phyloP scores from a whole-genome alignment of 2,888 invertebrate genomes.

The Erebia epiphron region DNA sequence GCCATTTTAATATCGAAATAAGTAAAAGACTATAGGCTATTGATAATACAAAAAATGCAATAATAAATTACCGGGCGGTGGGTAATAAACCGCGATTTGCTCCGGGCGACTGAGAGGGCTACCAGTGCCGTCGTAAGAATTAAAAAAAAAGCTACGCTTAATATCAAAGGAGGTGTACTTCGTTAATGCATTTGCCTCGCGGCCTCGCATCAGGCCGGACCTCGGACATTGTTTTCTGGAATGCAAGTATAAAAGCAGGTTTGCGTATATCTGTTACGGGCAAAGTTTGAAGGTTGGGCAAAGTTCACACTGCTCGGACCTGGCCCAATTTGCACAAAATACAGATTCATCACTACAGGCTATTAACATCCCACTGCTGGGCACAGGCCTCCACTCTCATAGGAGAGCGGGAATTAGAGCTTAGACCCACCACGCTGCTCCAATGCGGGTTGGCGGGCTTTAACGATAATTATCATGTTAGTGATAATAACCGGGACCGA shows the following conservation, averaged over 20 bases:
- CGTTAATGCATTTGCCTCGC: slow-evolving; percentile 81
- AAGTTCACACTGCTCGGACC: not conserved
- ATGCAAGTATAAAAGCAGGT: slow-evolving; percentile 63
- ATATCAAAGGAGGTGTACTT: slow-evolving; percentile 81
- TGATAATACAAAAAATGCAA: slow-evolving; percentile 83
- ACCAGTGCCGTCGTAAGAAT: slow-evolving; percentile 68
- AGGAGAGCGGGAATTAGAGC: too few relatives aligned
- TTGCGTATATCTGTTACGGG: slow-evolving; percentile 39
- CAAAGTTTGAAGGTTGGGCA: slow-evolving; percentile 21
- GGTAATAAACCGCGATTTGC: slow-evolving; percentile 81
- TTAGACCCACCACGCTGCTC: too few relatives aligned
- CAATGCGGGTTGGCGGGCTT: too few relatives aligned
- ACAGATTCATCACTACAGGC: too few relatives aligned
- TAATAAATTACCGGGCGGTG: slow-evolving; percentile 79
- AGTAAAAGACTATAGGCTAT: slow-evolving; percentile 74
- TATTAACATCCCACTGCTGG: too few relatives aligned
- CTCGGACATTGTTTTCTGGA: slow-evolving; percentile 80
- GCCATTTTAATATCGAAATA: slow-evolving; percentile 79
- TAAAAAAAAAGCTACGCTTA: slow-evolving; percentile 77
- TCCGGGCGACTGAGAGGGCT: slow-evolving; percentile 76
- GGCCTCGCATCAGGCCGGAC: slow-evolving; percentile 73
- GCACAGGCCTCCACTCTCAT: too few relatives aligned
- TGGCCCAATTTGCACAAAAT: not conserved
- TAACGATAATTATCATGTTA: too few relatives aligned
- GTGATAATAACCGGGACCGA: too few relatives aligned